These are phyloP conservation scores for Anhinga anhinga DNA, from an alignment of 2,113 vertebrate species.

Conservation along the genomic window DNA sequence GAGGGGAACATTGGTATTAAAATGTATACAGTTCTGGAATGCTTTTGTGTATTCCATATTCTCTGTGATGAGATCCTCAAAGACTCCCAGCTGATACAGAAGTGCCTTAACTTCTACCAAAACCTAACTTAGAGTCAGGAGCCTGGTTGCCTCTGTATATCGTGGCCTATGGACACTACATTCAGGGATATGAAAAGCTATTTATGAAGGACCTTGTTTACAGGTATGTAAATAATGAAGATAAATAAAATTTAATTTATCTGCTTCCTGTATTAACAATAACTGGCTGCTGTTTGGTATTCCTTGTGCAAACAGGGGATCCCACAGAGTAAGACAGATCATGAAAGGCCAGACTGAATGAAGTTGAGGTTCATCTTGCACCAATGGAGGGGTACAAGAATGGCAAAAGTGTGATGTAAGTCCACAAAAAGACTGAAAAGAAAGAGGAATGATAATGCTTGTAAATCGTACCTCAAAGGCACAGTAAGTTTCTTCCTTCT, in stretches of 20 bases:
- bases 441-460: background rate
- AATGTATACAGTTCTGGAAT: background rate
- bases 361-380: background rate
- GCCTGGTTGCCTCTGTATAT: background rate
- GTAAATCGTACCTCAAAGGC: background rate
- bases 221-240: background rate
- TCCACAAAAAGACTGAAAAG: background rate
- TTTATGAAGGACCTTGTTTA: background rate
- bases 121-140: background rate
- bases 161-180: rapidly evolving
- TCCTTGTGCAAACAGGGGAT: background rate
- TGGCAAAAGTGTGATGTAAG: background rate
- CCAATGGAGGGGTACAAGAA: background rate
- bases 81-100: background rate
- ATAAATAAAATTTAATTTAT: background rate
- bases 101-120: background rate
- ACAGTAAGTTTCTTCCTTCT: background rate
- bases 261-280: background rate
- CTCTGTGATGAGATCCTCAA: background rate
- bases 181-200: background rate
- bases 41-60: background rate
- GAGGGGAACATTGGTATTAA: background rate
- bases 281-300: background rate
- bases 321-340: background rate
- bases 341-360: background rate